Evolutionary conservation across 2,113 vertebrate genomes (phyloP).

Genomic region (Gnathonemus echidnorhynchus): DNA sequence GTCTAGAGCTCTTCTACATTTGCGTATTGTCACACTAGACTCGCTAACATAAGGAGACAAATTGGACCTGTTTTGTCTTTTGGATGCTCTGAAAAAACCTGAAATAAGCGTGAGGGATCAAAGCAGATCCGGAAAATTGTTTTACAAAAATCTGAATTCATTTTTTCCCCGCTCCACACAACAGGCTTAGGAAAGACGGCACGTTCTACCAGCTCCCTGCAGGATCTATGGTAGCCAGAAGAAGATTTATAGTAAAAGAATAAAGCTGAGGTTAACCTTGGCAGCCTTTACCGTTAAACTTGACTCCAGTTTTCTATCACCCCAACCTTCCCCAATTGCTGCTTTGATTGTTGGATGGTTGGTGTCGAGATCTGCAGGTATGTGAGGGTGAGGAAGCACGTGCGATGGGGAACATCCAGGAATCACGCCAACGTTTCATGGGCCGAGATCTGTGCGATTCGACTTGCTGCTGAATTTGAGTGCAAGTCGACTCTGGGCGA

Average conservation of each 20-base stretch:
- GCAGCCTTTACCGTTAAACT: neutral
- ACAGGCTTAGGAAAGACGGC: neutral
- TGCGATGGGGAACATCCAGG: neutral
- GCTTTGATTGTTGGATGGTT: neutral
- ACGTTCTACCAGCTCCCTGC: neutral
- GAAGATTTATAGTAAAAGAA: neutral
- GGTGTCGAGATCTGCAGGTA: neutral
- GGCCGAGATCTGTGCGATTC: neutral
- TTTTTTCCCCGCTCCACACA: neutral
- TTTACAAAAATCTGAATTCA: neutral
- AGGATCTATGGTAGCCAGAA: neutral
- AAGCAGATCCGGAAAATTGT: neutral
- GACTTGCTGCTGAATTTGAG: neutral
- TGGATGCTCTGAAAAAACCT: neutral
- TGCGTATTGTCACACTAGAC: neutral
- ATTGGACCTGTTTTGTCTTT: neutral
- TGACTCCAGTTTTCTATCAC: neutral
- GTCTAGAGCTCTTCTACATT: neutral
- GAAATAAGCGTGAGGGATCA: neutral
- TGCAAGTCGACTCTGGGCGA: neutral
- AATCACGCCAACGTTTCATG: neutral
- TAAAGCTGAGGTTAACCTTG: neutral
- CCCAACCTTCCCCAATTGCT: neutral
- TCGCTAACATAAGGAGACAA: neutral
- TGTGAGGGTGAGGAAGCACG: neutral